These are phyloP conservation scores for Cromileptes altivelis DNA, from an alignment of 2,113 vertebrate genomes.

Conservation along the genomic window DNA sequence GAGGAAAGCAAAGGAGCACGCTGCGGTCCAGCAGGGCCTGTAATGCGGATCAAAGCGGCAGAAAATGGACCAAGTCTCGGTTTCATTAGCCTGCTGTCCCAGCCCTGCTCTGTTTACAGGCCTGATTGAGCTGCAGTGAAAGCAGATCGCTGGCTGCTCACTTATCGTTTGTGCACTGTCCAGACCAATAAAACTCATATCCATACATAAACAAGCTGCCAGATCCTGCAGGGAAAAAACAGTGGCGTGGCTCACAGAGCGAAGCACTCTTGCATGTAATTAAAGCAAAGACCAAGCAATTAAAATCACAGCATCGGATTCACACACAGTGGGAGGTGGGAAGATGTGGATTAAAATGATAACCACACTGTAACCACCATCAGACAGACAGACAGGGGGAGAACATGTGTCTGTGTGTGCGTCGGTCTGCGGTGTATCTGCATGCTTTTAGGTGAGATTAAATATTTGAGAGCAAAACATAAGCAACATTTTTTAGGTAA, in stretches of 20 bases:
- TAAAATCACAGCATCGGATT: conserved; percentile 55
- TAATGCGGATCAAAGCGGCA: conserved; percentile 58
- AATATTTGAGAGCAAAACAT: conserved; percentile 14
- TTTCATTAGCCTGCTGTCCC: conserved; percentile 60
- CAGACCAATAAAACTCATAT: conserved; percentile 69
- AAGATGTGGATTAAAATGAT: conserved; percentile 24
- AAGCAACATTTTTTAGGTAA: conserved; percentile 7
- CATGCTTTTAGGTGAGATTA: neutral
- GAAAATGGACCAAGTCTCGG: conserved; percentile 32
- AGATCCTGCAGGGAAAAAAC: conserved; percentile 45
- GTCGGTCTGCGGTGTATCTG: neutral
- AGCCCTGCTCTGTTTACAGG: conserved; percentile 39
- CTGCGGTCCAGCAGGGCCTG: conserved; percentile 43
- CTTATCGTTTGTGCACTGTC: conserved; percentile 56
- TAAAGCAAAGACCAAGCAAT: conserved; percentile 57
- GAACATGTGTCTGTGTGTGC: neutral
- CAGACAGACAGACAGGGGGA: conserved; percentile 7
- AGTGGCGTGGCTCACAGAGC: conserved; percentile 22
- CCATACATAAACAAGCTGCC: conserved; percentile 64
- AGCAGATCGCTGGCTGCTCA: conserved; percentile 53
- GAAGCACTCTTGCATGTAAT: conserved; percentile 61
- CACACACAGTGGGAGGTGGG: conserved; percentile 29
- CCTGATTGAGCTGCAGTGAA: conserved; percentile 54
- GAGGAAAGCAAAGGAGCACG: neutral
- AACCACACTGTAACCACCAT: conserved; percentile 34